These are phyloP conservation scores for Yponomeuta evonymella DNA, from an alignment of 2,888 invertebrate genomes.

Conservation along the genomic window DNA sequence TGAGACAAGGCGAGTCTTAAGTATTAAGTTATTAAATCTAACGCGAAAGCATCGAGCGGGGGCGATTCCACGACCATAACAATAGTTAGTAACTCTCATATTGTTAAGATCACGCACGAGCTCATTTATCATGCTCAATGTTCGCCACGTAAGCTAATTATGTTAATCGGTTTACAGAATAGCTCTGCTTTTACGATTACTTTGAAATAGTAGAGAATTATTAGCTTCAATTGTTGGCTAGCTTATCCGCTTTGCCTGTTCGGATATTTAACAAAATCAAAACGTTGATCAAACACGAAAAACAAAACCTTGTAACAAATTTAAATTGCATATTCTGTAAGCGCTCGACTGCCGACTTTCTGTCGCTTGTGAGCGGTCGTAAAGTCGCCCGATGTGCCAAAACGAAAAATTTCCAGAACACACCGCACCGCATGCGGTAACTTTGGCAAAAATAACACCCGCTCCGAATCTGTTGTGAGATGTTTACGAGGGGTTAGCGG, in stretches of 20 bases:
- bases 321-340: neutral
- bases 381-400: conserved; percentile 4
- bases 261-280: neutral
- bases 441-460: conserved; percentile 18
- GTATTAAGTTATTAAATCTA: conserved; percentile 1
- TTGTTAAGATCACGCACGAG: conserved; percentile 52
- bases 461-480: conserved; percentile 24
- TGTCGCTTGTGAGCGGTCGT: conserved; percentile 4
- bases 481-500: conserved; percentile 31
- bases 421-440: conserved; percentile 7
- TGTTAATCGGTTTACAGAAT: conserved; percentile 29
- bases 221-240: neutral
- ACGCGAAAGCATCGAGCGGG: neutral
- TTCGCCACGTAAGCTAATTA: conserved; percentile 24
- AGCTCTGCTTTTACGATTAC: conserved; percentile 31
- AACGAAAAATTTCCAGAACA: neutral
- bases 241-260: neutral
- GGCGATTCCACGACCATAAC: neutral
- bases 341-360: conserved; percentile 4
- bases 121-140: conserved; percentile 47
- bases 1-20: neutral
- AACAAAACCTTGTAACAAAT: neutral
- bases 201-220: conserved; percentile 12
- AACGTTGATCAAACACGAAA: neutral
- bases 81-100: conserved; percentile 23